These are phyloP conservation scores for Abscondita cerata DNA, from an alignment of 2,888 invertebrate genomes.

Conservation along the genomic window DNA sequence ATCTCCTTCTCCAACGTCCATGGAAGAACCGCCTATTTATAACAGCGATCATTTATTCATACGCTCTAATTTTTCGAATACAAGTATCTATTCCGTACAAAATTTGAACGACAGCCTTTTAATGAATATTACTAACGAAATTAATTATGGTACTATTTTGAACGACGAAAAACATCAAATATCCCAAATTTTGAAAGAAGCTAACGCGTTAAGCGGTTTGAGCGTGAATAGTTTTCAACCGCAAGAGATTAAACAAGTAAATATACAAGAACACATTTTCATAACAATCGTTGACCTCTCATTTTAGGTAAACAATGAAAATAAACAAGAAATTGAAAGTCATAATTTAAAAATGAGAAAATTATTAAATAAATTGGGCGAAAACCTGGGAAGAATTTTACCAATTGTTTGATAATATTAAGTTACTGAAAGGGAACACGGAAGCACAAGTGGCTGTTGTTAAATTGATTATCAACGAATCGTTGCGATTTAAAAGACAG, in stretches of 20 bases:
- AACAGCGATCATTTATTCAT: constrained; percentile 44
- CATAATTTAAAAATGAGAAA: constrained; percentile 56
- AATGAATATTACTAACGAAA: constrained; percentile 23
- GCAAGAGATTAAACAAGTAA: constrained; percentile 31
- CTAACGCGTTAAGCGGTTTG: constrained; percentile 37
- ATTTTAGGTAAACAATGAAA: constrained; percentile 23
- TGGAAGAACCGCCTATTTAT: constrained; percentile 49
- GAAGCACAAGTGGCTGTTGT: constrained; percentile 74
- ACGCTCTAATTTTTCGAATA: constrained; percentile 29
- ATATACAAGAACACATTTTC: constrained; percentile 34
- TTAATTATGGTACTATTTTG: constrained; percentile 17
- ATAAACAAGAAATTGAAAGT: constrained; percentile 51
- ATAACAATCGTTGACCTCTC: not conserved
- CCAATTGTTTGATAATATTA: constrained; percentile 72
- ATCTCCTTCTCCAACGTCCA: constrained; percentile 52
- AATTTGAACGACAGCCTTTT: constrained; percentile 21
- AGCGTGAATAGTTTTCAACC: constrained; percentile 20
- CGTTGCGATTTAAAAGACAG: constrained; percentile 78
- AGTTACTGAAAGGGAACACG: constrained; percentile 72
- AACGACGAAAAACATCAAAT: constrained; percentile 50
- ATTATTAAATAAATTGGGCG: constrained; percentile 66
- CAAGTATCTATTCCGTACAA: constrained; percentile 21
- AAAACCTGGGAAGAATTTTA: constrained; percentile 83
- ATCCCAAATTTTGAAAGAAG: constrained; percentile 55
- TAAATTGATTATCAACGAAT: constrained; percentile 77